Percentiles rank a stretch among this genome's conserved stretches.
These are phyloP conservation scores for Lithobates sylvaticus DNA, from an alignment of 2,797 vertebrate genomes.

Conservation along the genomic window DNA sequence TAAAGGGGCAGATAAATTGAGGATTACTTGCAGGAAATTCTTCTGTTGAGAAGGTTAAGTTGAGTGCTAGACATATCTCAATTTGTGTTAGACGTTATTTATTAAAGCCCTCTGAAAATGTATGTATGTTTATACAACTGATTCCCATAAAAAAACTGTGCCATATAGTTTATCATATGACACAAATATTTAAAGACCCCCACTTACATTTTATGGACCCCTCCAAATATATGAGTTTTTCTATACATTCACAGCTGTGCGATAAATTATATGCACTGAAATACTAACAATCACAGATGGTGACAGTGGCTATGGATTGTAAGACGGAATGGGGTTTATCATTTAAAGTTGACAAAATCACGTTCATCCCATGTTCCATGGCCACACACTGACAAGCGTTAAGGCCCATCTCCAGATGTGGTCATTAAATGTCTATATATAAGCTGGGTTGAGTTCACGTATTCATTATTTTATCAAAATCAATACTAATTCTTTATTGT, in stretches of 20 bases:
- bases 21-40: conserved; percentile 1
- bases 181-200: conserved; percentile 58
- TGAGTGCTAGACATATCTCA: not conserved
- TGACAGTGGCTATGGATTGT: not conserved
- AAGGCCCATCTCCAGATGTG: not conserved
- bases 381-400: not conserved
- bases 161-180: not conserved
- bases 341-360: not conserved
- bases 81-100: not conserved
- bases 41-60: not conserved
- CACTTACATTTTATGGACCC: not conserved
- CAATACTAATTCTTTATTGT: too few species aligned
- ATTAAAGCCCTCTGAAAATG: not conserved
- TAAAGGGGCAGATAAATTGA: not conserved
- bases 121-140: conserved; percentile 1
- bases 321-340: not conserved
- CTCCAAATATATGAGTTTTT: not conserved
- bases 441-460: not conserved
- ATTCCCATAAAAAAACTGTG: conserved; percentile 19
- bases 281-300: conserved; percentile 32
- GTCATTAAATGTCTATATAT: not conserved
- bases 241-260: conserved; percentile 26
- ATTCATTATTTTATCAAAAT: too few species aligned
- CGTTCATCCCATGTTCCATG: not conserved
- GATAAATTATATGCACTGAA: not conserved